Conservation (phyloP, 2,888 invertebrate genomes). For the Pycnomerus fuliginosus region DNA sequence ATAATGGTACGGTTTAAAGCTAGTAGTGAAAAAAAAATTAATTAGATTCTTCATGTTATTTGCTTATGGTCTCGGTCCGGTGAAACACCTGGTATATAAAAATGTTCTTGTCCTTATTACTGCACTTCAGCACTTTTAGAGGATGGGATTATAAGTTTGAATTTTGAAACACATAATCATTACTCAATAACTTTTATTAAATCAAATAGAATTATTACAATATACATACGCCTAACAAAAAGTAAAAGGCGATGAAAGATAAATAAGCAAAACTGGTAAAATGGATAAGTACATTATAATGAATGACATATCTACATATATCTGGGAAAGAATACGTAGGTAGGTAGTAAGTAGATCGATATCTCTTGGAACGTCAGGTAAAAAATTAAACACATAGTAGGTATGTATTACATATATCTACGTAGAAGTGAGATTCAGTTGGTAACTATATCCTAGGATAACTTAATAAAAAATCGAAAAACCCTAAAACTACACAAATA, state of each 20-base stretch:
- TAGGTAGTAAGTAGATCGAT: slow-evolving; percentile 14
- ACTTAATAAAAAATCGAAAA: slow-evolving; percentile 15
- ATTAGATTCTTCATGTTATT: background rate
- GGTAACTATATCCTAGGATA: slow-evolving; percentile 30
- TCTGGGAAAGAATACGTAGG: slow-evolving; percentile 19
- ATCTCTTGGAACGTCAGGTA: slow-evolving; percentile 26
- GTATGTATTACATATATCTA: slow-evolving; percentile 23
- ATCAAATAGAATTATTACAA: slow-evolving; percentile 33
- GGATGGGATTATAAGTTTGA: too few relatives aligned
- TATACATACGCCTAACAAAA: slow-evolving; percentile 33
- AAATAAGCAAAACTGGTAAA: slow-evolving; percentile 27
- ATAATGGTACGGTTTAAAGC: background rate
- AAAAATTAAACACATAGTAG: slow-evolving; percentile 27
- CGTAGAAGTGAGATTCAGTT: slow-evolving; percentile 22
- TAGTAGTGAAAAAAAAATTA: background rate
- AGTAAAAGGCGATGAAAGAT: slow-evolving; percentile 28
- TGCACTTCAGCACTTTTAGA: too few relatives aligned
- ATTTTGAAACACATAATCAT: background rate
- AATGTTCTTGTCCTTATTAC: too few relatives aligned
- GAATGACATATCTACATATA: slow-evolving; percentile 13
- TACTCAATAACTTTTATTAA: slow-evolving; percentile 25
- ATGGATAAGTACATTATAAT: slow-evolving; percentile 4
- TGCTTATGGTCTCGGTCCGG: too few relatives aligned
- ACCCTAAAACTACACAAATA: slow-evolving; percentile 17
- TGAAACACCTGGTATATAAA: too few relatives aligned